Conservation (phyloP, 2,113 vertebrate species). For the Corythaixoides concolor region DNA sequence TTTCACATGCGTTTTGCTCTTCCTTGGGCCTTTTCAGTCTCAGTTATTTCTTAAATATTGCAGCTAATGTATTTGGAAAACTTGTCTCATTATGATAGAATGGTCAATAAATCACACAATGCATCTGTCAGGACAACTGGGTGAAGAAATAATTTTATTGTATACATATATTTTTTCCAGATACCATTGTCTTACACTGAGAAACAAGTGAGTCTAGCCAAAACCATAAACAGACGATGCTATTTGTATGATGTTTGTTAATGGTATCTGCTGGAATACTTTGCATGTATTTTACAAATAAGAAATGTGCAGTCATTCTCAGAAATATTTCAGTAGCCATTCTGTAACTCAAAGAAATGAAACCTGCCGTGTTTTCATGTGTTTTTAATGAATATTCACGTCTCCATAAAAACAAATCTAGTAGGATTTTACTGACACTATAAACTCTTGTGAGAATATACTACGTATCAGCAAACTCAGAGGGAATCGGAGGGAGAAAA, state of each 20-base stretch:
- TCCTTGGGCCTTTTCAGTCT: not conserved
- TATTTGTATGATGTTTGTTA: not conserved
- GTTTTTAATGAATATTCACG: not conserved
- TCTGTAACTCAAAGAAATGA: not conserved
- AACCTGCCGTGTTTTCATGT: not conserved
- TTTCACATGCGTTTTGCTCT: not conserved
- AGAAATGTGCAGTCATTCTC: not conserved
- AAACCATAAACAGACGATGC: not conserved
- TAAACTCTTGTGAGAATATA: not conserved
- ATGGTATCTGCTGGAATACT: not conserved
- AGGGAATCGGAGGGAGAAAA: not conserved
- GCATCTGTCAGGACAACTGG: not conserved
- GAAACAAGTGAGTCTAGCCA: not conserved
- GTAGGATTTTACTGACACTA: not conserved
- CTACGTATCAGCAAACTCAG: not conserved
- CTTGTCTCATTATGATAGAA: not conserved
- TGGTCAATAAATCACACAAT: not conserved
- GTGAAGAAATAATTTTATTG: not conserved
- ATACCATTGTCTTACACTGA: not conserved
- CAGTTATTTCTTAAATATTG: not conserved
- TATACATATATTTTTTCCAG: not conserved
- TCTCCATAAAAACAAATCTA: not conserved
- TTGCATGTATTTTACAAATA: not conserved
- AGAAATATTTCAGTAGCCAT: not conserved
- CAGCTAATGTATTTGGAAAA: not conserved